Base-by-base conservation (phyloP, 2,888 invertebrate genomes). In the Callimorpha dominula region DNA sequence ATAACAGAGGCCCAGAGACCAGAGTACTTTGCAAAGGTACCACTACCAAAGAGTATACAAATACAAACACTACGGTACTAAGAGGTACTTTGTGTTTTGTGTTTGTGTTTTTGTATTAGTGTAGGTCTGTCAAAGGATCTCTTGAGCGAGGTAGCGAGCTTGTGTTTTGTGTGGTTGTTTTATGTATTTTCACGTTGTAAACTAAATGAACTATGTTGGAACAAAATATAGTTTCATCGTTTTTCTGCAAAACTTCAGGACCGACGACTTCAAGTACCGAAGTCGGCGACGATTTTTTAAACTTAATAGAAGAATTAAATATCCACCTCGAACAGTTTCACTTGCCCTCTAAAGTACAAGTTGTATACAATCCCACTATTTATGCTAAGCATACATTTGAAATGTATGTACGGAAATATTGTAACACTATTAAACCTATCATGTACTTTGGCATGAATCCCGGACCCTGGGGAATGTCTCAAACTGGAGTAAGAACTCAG, bases 381-480 rank as follows among this genome's bases (percentile, higher is more conserved):
- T 99, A 99, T 93, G 99, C 99, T 1, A 96, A 96, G 76, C 95
- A 97, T 72, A 96, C 98, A 31, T 98, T 98, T 93, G 96, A 97
- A 82, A 96, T 96, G 82, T 99, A 98, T 92, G 96, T 98, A 15
- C 93, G 95, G 79, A 97, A 97, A 88, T 98, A 96, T 90, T 97
- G 97, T 84, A 96, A 93, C 73, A 95, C 96, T 0, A 91, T 91
- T 40, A 98, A 98, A 91, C 96, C 96, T 79, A 95, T 99, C 63
- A 93, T 99, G 82, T 98, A 98, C 88, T 96, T 99, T 76, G 99
- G 99, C 8, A 99, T 99, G 98, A 99, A 99, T 94, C 99, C 99
- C 17, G 99, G 99, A n/a, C 99, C 99, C 0, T 99, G 97, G 97
- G 99, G 99, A 78, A 99, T 99, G 99, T 98, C 97, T 49, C 99